Conservation (phyloP, 2,113 vertebrate genomes). For the Carollia perspicillata region DNA sequence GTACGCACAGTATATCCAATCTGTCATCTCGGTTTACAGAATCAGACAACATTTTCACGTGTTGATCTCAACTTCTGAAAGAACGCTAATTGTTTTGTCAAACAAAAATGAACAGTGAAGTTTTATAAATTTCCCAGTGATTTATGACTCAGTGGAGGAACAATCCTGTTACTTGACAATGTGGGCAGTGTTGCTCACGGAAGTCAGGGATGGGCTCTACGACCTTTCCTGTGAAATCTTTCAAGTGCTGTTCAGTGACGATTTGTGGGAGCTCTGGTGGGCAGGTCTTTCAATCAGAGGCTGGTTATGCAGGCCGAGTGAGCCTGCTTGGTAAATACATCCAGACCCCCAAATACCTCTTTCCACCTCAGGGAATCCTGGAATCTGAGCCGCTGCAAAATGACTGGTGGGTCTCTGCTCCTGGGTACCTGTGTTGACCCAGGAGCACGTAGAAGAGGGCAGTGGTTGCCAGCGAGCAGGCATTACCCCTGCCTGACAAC, state of each 20-base stretch:
- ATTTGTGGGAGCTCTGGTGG: background rate
- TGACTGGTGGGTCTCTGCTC: background rate
- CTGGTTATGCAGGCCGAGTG: background rate
- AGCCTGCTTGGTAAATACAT: slow-evolving; percentile 13
- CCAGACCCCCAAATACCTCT: background rate
- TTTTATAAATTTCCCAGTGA: slow-evolving; percentile 1
- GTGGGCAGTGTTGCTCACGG: background rate
- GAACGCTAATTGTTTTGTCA: slow-evolving; percentile 58
- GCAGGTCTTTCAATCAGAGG: background rate
- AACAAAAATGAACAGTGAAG: slow-evolving; percentile 9
- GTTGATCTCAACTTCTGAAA: slow-evolving; percentile 53
- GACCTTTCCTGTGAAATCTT: background rate
- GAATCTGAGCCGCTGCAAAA: background rate
- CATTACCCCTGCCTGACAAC: background rate
- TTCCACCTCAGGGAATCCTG: background rate
- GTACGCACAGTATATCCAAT: slow-evolving; percentile 9
- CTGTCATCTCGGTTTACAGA: slow-evolving; percentile 51
- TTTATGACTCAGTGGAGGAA: slow-evolving; percentile 23
- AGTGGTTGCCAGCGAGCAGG: background rate
- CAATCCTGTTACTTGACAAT: background rate
- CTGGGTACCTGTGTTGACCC: background rate
- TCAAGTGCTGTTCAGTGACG: background rate
- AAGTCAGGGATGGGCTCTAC: background rate
- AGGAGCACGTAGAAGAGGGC: background rate
- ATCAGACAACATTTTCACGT: slow-evolving; percentile 28